Base-by-base conservation (phyloP, 2,113 vertebrate species). In the Eubucco bourcierii region DNA sequence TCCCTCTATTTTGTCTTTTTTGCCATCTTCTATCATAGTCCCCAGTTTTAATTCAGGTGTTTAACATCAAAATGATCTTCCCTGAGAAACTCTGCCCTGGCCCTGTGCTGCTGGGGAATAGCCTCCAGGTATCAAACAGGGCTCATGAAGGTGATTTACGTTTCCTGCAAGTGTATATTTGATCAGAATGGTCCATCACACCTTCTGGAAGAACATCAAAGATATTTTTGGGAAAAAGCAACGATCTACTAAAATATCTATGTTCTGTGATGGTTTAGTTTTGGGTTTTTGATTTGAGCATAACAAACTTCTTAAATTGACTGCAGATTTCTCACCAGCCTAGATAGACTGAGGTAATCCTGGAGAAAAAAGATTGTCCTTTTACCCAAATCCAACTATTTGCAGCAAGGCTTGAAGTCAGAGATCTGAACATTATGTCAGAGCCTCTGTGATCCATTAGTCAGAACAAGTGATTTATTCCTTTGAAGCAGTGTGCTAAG, bases 401-500 rank as follows among this genome's bases (percentile, higher is more conserved):
- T 65, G 29, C n/a, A 80, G 58, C 59, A 67, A 85, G 55, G 47
- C 34, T 59, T 68, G 64, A 78, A 86, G 71, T 78, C 65, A 0
- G 1, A 58, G 66, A 55, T 33, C 33, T 46, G 60, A 87, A 72
- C 58, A 75, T 80, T 28, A 10, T 80, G 56, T 78, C 84, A 37
- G 63, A 73, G 53, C 46, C 53, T 6, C 41, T 66, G 88, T 85
- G 55, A 91, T 67, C 80, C 81, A 4, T 91, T 84, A 76, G 84
- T 94, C 90, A 84, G 82, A 90, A 84, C 41, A 89, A 90, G 23
- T 73, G 75, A 92, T 92, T 85, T 84, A 59, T 61, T 77, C 74
- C 56, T 94, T 80, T 86, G 84, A 92, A 95, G 72, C 37, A 7
- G 21, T 27, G 21, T 63, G 53, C 60, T 89, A 34, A 56, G 52